Evolutionary conservation across 2,113 vertebrate species (phyloP).

Genomic region (Nasalis larvatus): DNA sequence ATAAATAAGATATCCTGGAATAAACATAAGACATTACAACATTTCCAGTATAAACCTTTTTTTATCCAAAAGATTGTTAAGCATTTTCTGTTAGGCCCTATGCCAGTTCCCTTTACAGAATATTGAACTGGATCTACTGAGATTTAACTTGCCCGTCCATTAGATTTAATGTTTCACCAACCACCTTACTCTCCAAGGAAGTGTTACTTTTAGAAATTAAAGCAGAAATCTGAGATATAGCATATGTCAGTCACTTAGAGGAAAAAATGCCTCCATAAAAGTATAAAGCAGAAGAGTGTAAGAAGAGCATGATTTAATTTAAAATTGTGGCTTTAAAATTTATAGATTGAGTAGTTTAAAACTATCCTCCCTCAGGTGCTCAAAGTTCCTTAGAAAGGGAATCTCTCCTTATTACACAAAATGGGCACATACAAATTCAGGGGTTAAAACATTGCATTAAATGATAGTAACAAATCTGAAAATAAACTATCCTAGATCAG

Average conservation of each 20-base stretch:
- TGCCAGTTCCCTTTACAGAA: slow-evolving; percentile 62
- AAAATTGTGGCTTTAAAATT: neutral
- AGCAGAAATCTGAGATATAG: slow-evolving; percentile 43
- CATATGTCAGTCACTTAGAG: neutral
- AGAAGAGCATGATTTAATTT: slow-evolving; percentile 29
- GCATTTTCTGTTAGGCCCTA: slow-evolving; percentile 55
- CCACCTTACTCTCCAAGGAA: slow-evolving; percentile 27
- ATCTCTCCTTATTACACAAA: neutral
- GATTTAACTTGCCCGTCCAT: slow-evolving; percentile 59
- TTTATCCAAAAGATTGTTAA: slow-evolving; percentile 52
- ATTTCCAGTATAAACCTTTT: slow-evolving; percentile 70
- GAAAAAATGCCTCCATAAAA: slow-evolving; percentile 10
- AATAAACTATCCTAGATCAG: neutral
- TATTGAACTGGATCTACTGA: slow-evolving; percentile 65
- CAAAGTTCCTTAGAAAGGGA: neutral
- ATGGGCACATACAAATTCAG: neutral
- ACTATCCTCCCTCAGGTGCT: neutral
- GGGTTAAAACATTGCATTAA: slow-evolving; percentile 3
- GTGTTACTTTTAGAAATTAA: slow-evolving; percentile 57
- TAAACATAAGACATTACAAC: slow-evolving; percentile 48
- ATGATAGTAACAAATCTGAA: neutral
- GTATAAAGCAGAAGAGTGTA: neutral
- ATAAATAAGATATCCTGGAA: slow-evolving; percentile 73
- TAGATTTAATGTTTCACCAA: slow-evolving; percentile 59
- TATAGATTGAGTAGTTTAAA: neutral